phyloP scores from a whole-genome alignment of 1,140 invertebrate species.

The Caerostris darwini region DNA sequence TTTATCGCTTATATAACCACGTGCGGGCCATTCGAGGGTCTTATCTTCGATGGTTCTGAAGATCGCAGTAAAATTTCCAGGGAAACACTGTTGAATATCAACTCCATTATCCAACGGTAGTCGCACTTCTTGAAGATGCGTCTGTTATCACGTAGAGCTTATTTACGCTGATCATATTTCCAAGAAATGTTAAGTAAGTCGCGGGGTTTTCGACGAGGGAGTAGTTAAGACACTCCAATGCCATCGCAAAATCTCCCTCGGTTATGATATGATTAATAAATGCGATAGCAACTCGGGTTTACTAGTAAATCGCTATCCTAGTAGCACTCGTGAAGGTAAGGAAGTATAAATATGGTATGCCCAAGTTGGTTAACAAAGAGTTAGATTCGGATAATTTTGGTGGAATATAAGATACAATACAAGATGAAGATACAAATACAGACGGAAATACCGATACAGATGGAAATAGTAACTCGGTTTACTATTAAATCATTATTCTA shows the following conservation, averaged over 20 bases:
- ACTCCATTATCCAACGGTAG: neutral
- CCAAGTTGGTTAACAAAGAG: too few species aligned
- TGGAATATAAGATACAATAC: too few species aligned
- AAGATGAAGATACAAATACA: too few species aligned
- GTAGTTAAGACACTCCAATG: neutral
- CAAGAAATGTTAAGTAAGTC: neutral
- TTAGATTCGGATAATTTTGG: too few species aligned
- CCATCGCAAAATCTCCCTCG: neutral
- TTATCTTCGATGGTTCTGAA: neutral
- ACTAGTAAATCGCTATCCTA: neutral
- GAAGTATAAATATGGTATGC: too few species aligned
- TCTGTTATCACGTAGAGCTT: slow-evolving; percentile 22
- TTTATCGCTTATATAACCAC: neutral
- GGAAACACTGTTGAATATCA: slow-evolving; percentile 15
- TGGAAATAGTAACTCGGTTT: too few species aligned
- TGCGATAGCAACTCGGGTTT: neutral
- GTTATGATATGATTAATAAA: neutral
- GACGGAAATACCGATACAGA: too few species aligned
- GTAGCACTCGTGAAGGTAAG: neutral
- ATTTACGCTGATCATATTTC: neutral
- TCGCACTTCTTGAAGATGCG: neutral
- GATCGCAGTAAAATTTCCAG: slow-evolving; percentile 1
- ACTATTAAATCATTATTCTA: too few species aligned
- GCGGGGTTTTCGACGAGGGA: neutral
- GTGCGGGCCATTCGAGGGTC: neutral